phyloP scores from a whole-genome alignment of 2,888 invertebrate species.

The Diloba caeruleocephala region DNA sequence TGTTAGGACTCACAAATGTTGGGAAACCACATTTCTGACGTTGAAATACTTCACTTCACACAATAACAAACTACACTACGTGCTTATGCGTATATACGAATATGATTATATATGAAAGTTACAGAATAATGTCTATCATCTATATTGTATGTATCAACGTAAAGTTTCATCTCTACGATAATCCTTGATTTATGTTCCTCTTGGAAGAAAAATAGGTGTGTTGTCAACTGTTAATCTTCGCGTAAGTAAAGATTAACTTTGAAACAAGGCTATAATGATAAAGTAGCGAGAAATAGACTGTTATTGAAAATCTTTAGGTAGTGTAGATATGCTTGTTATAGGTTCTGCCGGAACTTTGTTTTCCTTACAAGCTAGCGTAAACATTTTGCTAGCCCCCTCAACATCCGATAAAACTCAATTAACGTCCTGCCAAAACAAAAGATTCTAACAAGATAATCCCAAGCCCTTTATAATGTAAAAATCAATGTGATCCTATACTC shows the following conservation, averaged over 20 bases:
- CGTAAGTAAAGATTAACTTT: slow-evolving; percentile 22
- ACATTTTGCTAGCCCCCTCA: slow-evolving; percentile 10
- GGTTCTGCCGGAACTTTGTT: slow-evolving; percentile 18
- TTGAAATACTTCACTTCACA: slow-evolving; percentile 12
- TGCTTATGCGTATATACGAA: slow-evolving; percentile 8
- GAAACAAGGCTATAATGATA: slow-evolving; percentile 17
- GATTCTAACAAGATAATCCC: slow-evolving; percentile 15
- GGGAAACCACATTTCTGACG: slow-evolving; percentile 13
- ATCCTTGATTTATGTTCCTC: slow-evolving; percentile 31
- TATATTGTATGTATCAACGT: background rate
- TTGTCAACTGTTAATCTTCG: slow-evolving; percentile 26
- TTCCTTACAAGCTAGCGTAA: slow-evolving; percentile 10
- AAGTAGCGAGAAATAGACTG: slow-evolving; percentile 34
- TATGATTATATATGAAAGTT: slow-evolving; percentile 10
- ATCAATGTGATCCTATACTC: too few species aligned
- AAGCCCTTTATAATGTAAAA: too few species aligned
- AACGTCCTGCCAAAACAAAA: slow-evolving; percentile 6
- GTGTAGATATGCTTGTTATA: slow-evolving; percentile 17
- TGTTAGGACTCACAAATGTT: slow-evolving; percentile 19
- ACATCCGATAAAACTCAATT: slow-evolving; percentile 20
- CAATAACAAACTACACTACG: slow-evolving; percentile 11
- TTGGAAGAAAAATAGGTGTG: slow-evolving; percentile 14
- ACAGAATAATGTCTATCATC: slow-evolving; percentile 9
- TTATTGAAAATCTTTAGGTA: slow-evolving; percentile 29
- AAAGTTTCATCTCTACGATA: background rate